These are phyloP conservation scores for Heteropelma amictum DNA, from an alignment of 2,888 invertebrate genomes.

Conservation along the genomic window DNA sequence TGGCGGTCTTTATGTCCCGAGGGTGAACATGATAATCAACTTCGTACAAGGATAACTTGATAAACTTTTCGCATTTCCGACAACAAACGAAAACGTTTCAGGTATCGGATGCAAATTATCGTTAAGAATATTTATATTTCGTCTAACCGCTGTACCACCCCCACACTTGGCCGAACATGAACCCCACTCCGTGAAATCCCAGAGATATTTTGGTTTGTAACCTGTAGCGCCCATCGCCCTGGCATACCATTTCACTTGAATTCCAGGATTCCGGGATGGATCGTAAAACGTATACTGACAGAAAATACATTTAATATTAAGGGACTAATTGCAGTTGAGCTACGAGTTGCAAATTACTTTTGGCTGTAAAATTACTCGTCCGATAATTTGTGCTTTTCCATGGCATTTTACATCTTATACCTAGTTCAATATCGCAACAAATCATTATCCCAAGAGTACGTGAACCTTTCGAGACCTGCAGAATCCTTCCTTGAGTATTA, in stretches of 20 bases:
- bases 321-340: too few relatives aligned
- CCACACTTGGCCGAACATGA: constrained; percentile 88
- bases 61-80: neutral
- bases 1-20: too few relatives aligned
- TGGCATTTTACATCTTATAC: too few relatives aligned
- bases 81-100: neutral
- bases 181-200: constrained; percentile 90
- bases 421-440: too few relatives aligned
- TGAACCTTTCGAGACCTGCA: too few relatives aligned
- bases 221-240: constrained; percentile 79
- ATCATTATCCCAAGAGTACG: too few relatives aligned
- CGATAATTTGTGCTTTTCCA: too few relatives aligned
- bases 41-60: too few relatives aligned
- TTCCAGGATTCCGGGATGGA: constrained; percentile 84
- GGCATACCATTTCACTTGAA: constrained; percentile 89
- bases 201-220: constrained; percentile 82
- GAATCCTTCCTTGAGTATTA: too few relatives aligned
- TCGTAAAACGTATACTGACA: constrained; percentile 64
- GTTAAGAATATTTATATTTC: neutral
- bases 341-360: too few relatives aligned
- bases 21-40: too few relatives aligned
- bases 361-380: too few relatives aligned
- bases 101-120: neutral
- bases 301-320: constrained; percentile 1
- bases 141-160: constrained; percentile 82